A percentile compares a stretch with the other conserved stretches of the same genome.
These are phyloP conservation scores for Chloebia gouldiae DNA, from an alignment of 2,113 vertebrate genomes.

Conservation along the genomic window DNA sequence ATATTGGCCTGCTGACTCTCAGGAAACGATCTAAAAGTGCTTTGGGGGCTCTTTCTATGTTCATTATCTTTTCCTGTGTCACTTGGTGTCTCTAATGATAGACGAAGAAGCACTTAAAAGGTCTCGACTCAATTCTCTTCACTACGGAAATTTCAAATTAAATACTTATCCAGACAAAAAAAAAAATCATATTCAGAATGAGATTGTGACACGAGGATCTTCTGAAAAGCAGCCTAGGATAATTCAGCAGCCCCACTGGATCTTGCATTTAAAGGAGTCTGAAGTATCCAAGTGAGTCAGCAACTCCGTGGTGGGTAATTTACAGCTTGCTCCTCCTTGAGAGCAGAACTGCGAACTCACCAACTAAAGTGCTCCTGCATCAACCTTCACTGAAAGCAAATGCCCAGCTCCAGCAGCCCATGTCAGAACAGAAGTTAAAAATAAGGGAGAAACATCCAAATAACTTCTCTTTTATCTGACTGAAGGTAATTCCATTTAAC, in stretches of 20 bases:
- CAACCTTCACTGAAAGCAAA: not conserved
- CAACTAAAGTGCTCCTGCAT: not conserved
- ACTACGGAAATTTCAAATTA: constrained; percentile 26
- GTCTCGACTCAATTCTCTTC: constrained; percentile 62
- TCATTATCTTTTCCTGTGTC: constrained; percentile 66
- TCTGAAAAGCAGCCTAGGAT: constrained; percentile 31
- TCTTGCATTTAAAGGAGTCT: constrained; percentile 36
- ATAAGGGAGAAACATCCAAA: not conserved
- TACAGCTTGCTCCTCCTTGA: not conserved
- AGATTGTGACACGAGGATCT: constrained; percentile 20
- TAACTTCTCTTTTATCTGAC: not conserved
- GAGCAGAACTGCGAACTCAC: not conserved
- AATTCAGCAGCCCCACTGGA: constrained; percentile 55
- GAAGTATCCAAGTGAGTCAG: constrained; percentile 57
- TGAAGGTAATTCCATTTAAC: not conserved
- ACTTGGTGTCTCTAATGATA: constrained; percentile 65
- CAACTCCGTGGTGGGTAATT: constrained; percentile 55
- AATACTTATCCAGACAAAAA: constrained; percentile 19
- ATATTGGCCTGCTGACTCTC: constrained; percentile 75
- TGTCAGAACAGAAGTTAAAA: not conserved
- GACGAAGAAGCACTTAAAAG: constrained; percentile 65
- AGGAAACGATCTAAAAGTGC: constrained; percentile 76
- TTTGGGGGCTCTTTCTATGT: constrained; percentile 63
- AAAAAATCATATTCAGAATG: constrained; percentile 55
- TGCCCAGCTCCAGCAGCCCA: not conserved